Evolutionary conservation across 2,113 vertebrate species (phyloP), one percentile per base, ranked within the genome.

Genomic region (Athene cunicularia): DNA sequence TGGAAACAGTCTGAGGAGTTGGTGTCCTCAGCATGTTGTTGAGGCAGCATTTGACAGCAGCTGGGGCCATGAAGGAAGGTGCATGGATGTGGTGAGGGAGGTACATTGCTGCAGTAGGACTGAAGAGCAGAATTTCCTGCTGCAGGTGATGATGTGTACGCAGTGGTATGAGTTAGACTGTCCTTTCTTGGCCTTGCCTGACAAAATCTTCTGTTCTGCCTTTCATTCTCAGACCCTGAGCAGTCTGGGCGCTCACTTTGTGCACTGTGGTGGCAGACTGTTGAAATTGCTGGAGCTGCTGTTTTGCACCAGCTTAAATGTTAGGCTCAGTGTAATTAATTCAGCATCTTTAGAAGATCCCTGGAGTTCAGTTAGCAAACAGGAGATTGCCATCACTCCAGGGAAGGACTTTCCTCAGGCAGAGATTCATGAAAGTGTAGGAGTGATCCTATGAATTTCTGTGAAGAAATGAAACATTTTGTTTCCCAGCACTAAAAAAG

Each of bases 321-420:
- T 95, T 89, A 91, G 66, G 64, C 77, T 93, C 4, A 2, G 39
- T 82, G 58, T 89, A 77, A 93, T 94, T 93, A 97, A 85, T 94
- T 86, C 71, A 86, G 76, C 77, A 52, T 94, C 67, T 60, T 93
- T 92, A 63, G 86, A 87, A 90, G 91, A 87, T 80, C 66, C 89
- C 82, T 56, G 53, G 90, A 88, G 89, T 64, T 97, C 81, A 50
- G 88, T 87, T 89, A 89, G 93, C 92, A 97, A 95, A 96, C 84
- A 94, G 92, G 91, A 97, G 93, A 84, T 91, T 84, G 90, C 87
- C 72, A 55, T 89, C 75, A 24, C 93, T 93, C 92, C 68, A 73
- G 90, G 91, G 95, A 76, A 83, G 87, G 90, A 52, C 73, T 87
- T 94, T 90, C 70, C 68, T 88, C 76, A 49, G 87, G 82, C 92